Evolutionary conservation across 1,140 invertebrate species (phyloP).

Genomic region (Babylonia areolata): DNA sequence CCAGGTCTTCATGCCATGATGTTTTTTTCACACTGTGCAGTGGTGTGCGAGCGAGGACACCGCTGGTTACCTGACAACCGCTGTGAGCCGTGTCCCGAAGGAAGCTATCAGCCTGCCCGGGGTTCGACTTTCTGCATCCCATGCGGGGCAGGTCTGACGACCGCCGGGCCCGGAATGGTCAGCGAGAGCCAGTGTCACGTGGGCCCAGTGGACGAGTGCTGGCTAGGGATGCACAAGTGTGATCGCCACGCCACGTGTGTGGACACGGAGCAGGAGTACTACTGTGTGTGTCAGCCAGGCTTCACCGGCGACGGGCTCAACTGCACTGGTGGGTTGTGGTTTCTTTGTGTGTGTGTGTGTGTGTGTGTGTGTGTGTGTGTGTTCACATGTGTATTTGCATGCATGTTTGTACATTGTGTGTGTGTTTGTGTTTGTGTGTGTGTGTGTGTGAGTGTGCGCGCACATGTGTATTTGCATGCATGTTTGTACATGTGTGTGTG

Average conservation of each 20-base stretch:
- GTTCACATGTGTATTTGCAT: too few relatives aligned
- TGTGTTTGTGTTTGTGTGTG: neutral
- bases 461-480: too few relatives aligned
- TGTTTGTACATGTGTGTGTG: too few relatives aligned
- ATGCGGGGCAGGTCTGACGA: slow-evolving; percentile 48
- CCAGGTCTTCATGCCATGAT: too few relatives aligned
- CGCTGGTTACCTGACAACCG: slow-evolving; percentile 21
- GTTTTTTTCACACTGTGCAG: slow-evolving; percentile 19
- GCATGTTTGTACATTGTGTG: neutral
- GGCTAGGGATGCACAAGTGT: slow-evolving; percentile 49
- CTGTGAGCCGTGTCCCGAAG: slow-evolving; percentile 45
- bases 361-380: neutral
- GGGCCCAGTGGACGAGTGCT: slow-evolving; percentile 43
- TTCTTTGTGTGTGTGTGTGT: neutral
- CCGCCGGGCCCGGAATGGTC: slow-evolving; percentile 12
- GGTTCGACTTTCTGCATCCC: slow-evolving; percentile 37
- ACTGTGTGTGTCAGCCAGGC: slow-evolving; percentile 67
- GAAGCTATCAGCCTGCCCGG: slow-evolving; percentile 39
- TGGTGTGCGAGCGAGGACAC: slow-evolving; percentile 38
- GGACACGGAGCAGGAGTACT: slow-evolving; percentile 59
- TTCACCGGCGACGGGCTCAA: slow-evolving; percentile 54
- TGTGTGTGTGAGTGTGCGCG: neutral
- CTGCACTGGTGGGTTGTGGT: slow-evolving; percentile 36
- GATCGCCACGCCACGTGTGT: slow-evolving; percentile 70
- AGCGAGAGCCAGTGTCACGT: slow-evolving; percentile 10